Base-by-base conservation (phyloP, 2,113 vertebrate species). In the Pionites leucogaster region DNA sequence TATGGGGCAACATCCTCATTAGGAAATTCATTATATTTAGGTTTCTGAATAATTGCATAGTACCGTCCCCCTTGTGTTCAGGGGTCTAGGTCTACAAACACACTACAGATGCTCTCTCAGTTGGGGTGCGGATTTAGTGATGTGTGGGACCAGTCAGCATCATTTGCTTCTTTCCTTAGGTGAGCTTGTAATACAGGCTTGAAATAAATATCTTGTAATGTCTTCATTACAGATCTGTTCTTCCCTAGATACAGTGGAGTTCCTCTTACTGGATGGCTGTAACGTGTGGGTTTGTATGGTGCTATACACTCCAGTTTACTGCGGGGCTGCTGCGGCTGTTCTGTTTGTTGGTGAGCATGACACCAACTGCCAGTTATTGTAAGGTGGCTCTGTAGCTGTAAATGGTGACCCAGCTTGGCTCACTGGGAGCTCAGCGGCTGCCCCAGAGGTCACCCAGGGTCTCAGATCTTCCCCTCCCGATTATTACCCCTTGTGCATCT, bases 351-450 rank as follows among this genome's bases (percentile, higher is more conserved):
- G 33, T 50, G 33, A 12, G 18, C 47, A 17, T 3, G 23, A 37
- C 10, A 59, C 17, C 37, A 50, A 46, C 41, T 2, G 1, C 53
- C 1, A 0, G 7, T 28, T 37, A 2, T 5, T 44, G 22, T n/a
- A 8, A 13, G 8, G 14, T 23, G 42, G 25, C 31, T 62, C 23
- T 0, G 29, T 11, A 42, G 41, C 76, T 46, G 39, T 59, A 22
- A 29, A 17, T 60, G 64, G 60, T 18, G 2, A 4, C 59, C 37
- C 69, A 53, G 11, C 35, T 27, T 33, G 37, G 10, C 20, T 76
- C 53, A 10, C 3, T 3, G 5, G 11, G 23, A 57, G 59, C 6
- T 11, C 72, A n/a, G 24, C 9, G 37, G 9, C 71, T 1, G 3
- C 27, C 37, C 35, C 35, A 6, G 37, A 13, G 9, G 31, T 80